Percentiles rank a stretch among this genome's conserved stretches.
Evolutionary conservation across 2,797 vertebrate species (phyloP).

Genomic region (Sparus aurata): DNA sequence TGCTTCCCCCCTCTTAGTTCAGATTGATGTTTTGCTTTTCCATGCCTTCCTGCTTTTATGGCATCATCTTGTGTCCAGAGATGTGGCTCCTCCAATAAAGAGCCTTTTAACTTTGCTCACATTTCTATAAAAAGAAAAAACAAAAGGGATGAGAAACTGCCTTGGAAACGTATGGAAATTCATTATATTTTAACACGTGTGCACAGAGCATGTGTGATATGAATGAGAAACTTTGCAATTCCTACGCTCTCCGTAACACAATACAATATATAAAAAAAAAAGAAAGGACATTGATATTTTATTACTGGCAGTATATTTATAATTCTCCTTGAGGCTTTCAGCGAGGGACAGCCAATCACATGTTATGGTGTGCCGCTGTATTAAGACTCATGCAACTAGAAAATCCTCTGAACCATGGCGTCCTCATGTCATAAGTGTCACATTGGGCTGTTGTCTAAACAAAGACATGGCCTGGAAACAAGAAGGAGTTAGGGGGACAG

Average conservation of each 20-base stretch:
- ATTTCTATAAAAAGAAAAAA: slow-evolving; percentile 85
- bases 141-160: slow-evolving; percentile 75
- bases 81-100: slow-evolving; percentile 87
- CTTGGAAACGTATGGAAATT: slow-evolving; percentile 75
- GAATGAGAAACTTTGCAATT: slow-evolving; percentile 42
- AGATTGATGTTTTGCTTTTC: slow-evolving; percentile 89
- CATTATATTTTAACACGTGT: slow-evolving; percentile 64
- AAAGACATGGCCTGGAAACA: slow-evolving; percentile 83
- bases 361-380: slow-evolving; percentile 67
- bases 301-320: slow-evolving; percentile 70
- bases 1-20: slow-evolving; percentile 83
- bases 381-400: slow-evolving; percentile 72
- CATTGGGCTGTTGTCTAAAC: slow-evolving; percentile 81
- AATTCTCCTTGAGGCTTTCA: slow-evolving; percentile 77
- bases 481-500: slow-evolving; percentile 82
- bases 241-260: slow-evolving; percentile 35
- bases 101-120: slow-evolving; percentile 87
- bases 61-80: slow-evolving; percentile 89
- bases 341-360: slow-evolving; percentile 72
- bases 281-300: slow-evolving; percentile 62
- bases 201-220: slow-evolving; percentile 27
- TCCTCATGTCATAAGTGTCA: slow-evolving; percentile 78
- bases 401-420: slow-evolving; percentile 72
- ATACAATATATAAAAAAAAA: slow-evolving; percentile 47
- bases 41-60: slow-evolving; percentile 85